These are phyloP conservation scores for Drosophila atripex DNA, from an alignment of 2,888 invertebrate species.

Conservation along the genomic window DNA sequence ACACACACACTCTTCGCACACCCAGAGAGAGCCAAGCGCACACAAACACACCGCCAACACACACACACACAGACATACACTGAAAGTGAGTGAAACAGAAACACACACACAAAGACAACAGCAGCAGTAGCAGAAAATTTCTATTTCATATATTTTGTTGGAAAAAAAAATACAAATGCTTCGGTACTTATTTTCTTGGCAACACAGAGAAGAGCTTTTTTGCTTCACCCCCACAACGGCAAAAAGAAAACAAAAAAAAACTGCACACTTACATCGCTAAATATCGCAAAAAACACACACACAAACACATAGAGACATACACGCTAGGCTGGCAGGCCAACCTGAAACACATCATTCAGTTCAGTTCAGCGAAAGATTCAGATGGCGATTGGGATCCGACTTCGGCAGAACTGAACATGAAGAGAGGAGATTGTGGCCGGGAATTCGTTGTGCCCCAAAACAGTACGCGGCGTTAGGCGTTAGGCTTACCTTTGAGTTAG, in stretches of 20 bases:
- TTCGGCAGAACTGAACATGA: conserved; percentile 13
- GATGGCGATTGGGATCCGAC: conserved; percentile 16
- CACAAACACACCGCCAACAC: conserved; percentile 35
- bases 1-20: conserved; percentile 42
- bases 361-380: conserved; percentile 14
- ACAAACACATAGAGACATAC: conserved; percentile 7
- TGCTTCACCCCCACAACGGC: neutral
- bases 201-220: conserved; percentile 34
- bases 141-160: conserved; percentile 42
- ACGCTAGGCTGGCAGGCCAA: neutral
- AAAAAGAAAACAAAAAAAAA: conserved; percentile 3
- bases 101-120: conserved; percentile 34
- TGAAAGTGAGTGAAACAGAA: conserved; percentile 18
- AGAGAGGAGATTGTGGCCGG: conserved; percentile 13
- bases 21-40: conserved; percentile 9
- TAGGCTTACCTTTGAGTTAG: conserved; percentile 32
- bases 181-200: conserved; percentile 34
- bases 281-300: conserved; percentile 15
- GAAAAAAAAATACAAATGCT: conserved; percentile 33
- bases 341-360: conserved; percentile 33
- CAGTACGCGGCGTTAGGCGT: conserved; percentile 8
- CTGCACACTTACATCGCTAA: conserved; percentile 19
- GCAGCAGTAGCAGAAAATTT: conserved; percentile 46
- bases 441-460: neutral
- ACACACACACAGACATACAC: conserved; percentile 45